These are phyloP conservation scores for Nomia melanderi DNA, from an alignment of 1,140 invertebrate genomes.

Conservation along the genomic window DNA sequence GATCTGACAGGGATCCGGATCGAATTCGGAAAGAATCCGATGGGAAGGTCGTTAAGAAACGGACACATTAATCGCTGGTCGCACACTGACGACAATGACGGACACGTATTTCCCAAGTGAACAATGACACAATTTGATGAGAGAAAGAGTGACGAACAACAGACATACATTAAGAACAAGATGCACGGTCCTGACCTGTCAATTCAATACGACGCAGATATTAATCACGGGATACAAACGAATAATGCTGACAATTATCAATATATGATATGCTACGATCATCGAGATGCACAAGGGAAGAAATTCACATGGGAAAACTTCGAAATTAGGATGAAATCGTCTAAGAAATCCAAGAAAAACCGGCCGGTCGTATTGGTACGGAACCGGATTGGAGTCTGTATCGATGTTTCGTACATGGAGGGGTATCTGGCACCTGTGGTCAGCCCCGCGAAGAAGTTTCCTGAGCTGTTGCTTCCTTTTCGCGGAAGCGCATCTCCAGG, in stretches of 20 bases:
- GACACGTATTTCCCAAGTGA: too few relatives aligned
- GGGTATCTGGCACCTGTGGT: not conserved
- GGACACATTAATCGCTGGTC: too few relatives aligned
- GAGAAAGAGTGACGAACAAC: too few relatives aligned
- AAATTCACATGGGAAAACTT: not conserved
- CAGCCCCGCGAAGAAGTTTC: too few relatives aligned
- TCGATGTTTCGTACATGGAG: not conserved
- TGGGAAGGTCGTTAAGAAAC: too few relatives aligned
- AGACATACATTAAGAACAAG: not conserved
- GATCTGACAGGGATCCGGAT: too few relatives aligned
- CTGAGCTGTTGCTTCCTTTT: not conserved
- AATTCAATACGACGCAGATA: not conserved
- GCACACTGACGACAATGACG: too few relatives aligned
- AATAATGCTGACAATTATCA: not conserved
- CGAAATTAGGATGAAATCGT: too few relatives aligned
- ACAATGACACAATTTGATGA: too few relatives aligned
- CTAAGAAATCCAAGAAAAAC: too few relatives aligned
- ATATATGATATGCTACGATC: not conserved
- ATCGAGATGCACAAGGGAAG: not conserved
- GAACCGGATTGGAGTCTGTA: not conserved
- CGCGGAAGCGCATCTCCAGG: not conserved
- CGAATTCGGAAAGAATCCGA: too few relatives aligned
- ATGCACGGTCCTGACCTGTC: not conserved
- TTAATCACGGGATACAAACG: not conserved
- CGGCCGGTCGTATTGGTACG: not conserved